Base-by-base conservation (phyloP, 2,113 vertebrate species). In the Dicaeum eximium region DNA sequence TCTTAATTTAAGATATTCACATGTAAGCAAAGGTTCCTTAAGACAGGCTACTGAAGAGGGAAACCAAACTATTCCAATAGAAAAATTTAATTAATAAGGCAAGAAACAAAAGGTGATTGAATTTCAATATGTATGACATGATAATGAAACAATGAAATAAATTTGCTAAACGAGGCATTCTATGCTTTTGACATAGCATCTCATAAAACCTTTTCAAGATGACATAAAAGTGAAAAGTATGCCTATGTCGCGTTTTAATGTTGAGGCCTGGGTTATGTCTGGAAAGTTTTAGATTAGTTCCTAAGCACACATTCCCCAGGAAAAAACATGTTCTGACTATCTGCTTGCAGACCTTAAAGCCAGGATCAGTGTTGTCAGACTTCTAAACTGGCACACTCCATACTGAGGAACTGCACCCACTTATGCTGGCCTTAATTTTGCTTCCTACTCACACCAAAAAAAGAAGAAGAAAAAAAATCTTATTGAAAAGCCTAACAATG, bases 1-100 rank as follows among this genome's bases (percentile, higher is more conserved):
- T 83, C 73, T 67, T 97, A 96, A 97, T 97, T 96, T 96, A 97
- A 97, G 97, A 97, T 96, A 97, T 96, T 96, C 95, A 91, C 35
- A 92, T 74, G 77, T 96, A 98, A 96, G 96, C 94, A 97, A 90
- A 95, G 66, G 83, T 92, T 96, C 92, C 66, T 93, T 87, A 90
- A 54, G 94, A 93, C 31, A 81, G 75, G 86, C 50, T 80, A 95
- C 79, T 72, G 85, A 93, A 93, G 60, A 91, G 37, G 35, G 48
- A 90, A 96, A 91, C 89, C n/a, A 91, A 96, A 89, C 80, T 93
- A 94, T 88, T 86, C 82, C 69, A 93, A 56, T 4, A 80, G 61
- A 83, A 95, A 97, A 96, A 95, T 73, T 56, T 56, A 91, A 97
- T 96, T 97, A 97, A 91, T 96, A 97, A 69, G 44, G 38, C 86